Percentiles rank a stretch among this genome's conserved stretches.
These are phyloP conservation scores for Cantharis rufa DNA, from an alignment of 2,888 invertebrate species.

Conservation along the genomic window DNA sequence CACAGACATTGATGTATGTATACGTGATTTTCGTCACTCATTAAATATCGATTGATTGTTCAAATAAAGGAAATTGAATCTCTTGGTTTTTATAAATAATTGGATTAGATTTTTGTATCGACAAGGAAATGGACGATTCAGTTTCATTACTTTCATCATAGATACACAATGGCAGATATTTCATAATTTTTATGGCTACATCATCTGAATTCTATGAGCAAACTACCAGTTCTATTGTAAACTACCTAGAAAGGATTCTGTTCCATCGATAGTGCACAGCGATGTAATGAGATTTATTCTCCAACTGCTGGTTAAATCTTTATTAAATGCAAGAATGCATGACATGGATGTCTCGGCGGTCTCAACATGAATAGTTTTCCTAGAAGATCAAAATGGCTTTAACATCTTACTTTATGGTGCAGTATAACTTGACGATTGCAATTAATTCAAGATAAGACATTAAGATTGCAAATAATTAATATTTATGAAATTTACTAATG, in stretches of 20 bases:
- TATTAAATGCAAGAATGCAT: conserved; percentile 26
- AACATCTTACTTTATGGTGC: neutral
- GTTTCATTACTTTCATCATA: neutral
- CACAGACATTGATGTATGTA: neutral
- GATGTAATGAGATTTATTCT: conserved; percentile 39
- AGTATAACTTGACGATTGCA: neutral
- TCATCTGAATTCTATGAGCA: conserved; percentile 31
- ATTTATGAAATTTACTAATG: neutral
- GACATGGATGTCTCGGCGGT: conserved; percentile 8
- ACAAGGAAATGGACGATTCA: neutral
- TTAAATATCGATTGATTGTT: neutral
- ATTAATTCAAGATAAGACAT: neutral
- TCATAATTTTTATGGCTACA: conserved; percentile 42
- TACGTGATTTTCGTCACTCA: neutral
- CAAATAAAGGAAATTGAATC: neutral
- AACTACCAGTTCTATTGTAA: conserved; percentile 33
- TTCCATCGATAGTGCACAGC: conserved; percentile 39
- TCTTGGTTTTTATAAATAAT: neutral
- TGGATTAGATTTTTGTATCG: neutral
- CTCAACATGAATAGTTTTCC: neutral
- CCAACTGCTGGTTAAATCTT: conserved; percentile 23
- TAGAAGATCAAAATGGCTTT: neutral
- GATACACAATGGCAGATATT: conserved; percentile 43
- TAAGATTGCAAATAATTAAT: neutral
- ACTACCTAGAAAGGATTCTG: conserved; percentile 31